phyloP scores from a whole-genome alignment of 1,140 invertebrate species.

The Microplitis mediator region DNA sequence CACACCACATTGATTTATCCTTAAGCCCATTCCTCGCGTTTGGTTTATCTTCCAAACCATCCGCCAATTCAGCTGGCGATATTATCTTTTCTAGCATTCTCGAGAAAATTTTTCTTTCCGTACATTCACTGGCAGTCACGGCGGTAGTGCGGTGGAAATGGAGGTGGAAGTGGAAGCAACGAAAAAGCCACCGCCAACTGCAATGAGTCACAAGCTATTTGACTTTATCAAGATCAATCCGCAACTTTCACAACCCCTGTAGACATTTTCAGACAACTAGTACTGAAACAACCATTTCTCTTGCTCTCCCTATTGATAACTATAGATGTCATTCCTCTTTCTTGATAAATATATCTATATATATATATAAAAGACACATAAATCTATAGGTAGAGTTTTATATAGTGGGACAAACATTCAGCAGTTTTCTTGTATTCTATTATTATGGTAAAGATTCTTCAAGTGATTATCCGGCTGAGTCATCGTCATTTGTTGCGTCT shows the following conservation, averaged over 20 bases:
- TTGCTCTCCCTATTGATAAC: constrained; percentile 7
- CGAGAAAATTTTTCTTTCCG: not conserved
- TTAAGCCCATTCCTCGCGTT: not conserved
- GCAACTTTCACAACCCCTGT: constrained; percentile 13
- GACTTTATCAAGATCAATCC: constrained; percentile 32
- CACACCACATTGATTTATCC: constrained; percentile 15
- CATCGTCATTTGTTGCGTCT: not conserved
- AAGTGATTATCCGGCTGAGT: constrained; percentile 1
- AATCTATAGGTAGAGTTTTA: not conserved
- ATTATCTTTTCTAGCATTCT: not conserved
- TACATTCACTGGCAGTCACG: not conserved
- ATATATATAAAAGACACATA: no score
- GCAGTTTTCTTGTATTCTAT: not conserved
- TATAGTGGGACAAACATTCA: not conserved
- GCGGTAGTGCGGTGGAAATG: no score
- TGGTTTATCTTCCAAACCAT: not conserved
- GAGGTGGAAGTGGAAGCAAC: not conserved
- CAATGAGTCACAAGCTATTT: constrained; percentile 33
- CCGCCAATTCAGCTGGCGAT: constrained; percentile 11
- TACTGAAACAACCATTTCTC: not conserved
- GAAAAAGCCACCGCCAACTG: not conserved
- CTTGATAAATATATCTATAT: no score
- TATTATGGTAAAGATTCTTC: not conserved
- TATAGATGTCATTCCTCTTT: not conserved
- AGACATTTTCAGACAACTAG: constrained; percentile 7